Evolutionary conservation across 2,797 vertebrate species (phyloP).

Genomic region (Alfaro cultratus): DNA sequence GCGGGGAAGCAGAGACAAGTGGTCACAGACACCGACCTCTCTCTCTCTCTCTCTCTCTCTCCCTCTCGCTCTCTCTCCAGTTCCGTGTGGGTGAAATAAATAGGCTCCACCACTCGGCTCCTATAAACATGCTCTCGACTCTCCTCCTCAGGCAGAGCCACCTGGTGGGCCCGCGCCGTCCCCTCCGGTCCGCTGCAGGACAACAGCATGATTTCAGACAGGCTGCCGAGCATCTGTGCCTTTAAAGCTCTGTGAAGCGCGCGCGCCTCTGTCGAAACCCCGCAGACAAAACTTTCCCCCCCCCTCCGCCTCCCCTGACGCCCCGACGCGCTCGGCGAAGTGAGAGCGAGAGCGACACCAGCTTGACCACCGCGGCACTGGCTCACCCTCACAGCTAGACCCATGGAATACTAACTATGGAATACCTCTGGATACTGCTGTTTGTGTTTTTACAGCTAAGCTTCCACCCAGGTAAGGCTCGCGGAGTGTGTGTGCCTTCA

Average conservation of each 20-base stretch:
- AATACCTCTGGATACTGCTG: conserved; percentile 82
- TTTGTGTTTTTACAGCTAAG: conserved; percentile 76
- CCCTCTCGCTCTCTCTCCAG: conserved; percentile 2
- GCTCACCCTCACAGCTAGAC: conserved; percentile 70
- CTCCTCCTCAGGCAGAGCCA: conserved; percentile 45
- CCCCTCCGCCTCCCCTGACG: neutral
- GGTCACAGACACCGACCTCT: neutral
- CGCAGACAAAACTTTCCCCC: conserved; percentile 47
- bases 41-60: conserved; percentile 45
- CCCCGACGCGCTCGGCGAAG: conserved; percentile 43
- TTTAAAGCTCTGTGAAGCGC: conserved; percentile 62
- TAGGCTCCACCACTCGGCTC: conserved; percentile 54
- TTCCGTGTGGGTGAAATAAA: conserved; percentile 31
- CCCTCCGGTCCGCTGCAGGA: conserved; percentile 44
- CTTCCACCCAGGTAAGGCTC: conserved; percentile 80
- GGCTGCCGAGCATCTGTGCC: conserved; percentile 63
- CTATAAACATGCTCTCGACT: conserved; percentile 62
- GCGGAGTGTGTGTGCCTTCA: conserved; percentile 5
- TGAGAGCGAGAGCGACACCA: conserved; percentile 26
- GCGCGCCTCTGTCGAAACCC: conserved; percentile 43
- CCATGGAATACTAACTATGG: conserved; percentile 86
- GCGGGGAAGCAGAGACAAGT: conserved; percentile 9
- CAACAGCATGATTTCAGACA: conserved; percentile 53
- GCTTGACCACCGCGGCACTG: conserved; percentile 53
- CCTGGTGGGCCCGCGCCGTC: conserved; percentile 41